phyloP scores from a whole-genome alignment of 2,113 vertebrate species.

The Marcusenius ussheri region DNA sequence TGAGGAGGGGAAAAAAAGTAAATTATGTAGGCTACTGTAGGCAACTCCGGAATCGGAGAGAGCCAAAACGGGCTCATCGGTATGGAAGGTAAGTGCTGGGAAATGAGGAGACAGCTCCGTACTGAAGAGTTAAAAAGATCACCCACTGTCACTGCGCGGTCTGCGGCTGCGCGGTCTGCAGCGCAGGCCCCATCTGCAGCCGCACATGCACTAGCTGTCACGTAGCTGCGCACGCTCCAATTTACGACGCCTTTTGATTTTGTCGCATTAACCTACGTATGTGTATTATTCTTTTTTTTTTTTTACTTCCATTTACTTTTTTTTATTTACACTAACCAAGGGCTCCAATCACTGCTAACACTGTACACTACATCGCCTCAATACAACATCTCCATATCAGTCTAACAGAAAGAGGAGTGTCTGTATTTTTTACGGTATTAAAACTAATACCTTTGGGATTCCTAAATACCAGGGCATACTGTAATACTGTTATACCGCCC shows the following conservation, averaged over 20 bases:
- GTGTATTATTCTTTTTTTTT: background rate
- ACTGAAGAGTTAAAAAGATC: background rate
- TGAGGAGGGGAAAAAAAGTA: background rate
- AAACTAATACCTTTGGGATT: background rate
- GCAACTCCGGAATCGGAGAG: background rate
- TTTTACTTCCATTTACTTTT: background rate
- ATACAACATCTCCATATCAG: background rate
- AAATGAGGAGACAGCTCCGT: background rate
- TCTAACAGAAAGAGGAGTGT: background rate
- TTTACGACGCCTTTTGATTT: background rate
- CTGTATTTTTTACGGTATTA: background rate
- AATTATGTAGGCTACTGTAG: background rate
- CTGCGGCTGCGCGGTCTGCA: background rate
- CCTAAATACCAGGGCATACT: too few species aligned
- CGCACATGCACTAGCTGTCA: background rate
- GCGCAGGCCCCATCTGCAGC: background rate
- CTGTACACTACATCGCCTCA: background rate
- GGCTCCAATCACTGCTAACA: background rate
- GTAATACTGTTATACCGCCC: too few species aligned
- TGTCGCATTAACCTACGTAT: background rate
- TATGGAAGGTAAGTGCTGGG: background rate
- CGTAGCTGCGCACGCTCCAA: background rate
- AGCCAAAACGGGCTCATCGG: background rate
- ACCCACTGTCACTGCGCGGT: background rate
- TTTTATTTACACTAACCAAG: background rate